A percentile compares a stretch with the other conserved stretches of the same genome.
Evolutionary conservation across 2,113 vertebrate genomes (phyloP).

Genomic region (Datnioides undecimradiatus): DNA sequence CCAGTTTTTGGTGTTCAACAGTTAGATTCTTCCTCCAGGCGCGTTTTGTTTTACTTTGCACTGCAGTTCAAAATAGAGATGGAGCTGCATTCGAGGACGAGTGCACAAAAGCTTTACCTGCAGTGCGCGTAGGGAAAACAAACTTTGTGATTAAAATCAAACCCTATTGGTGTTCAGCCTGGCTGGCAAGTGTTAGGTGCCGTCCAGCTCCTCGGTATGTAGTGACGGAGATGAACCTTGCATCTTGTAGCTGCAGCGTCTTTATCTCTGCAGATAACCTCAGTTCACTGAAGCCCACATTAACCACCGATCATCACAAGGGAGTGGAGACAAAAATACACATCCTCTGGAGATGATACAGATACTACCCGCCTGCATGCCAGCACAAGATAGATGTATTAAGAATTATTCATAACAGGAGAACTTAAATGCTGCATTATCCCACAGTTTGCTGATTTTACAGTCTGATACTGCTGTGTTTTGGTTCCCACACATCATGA

Average conservation of each 20-base stretch:
- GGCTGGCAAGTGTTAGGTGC: not conserved
- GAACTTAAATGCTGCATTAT: conserved; percentile 13
- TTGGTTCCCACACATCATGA: conserved; percentile 58
- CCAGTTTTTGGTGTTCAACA: not conserved
- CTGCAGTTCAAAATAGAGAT: not conserved
- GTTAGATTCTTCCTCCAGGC: not conserved
- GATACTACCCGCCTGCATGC: not conserved
- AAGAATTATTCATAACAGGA: not conserved
- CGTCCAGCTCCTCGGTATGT: not conserved
- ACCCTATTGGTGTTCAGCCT: not conserved
- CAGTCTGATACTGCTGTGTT: conserved; percentile 53
- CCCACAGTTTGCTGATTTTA: conserved; percentile 40
- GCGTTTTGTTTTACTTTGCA: not conserved
- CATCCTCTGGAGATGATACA: conserved; percentile 9
- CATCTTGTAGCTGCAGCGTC: conserved; percentile 3
- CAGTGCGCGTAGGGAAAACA: not conserved
- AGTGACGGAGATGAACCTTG: conserved; percentile 9
- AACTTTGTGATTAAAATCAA: conserved; percentile 15
- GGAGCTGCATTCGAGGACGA: not conserved
- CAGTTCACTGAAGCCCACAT: not conserved
- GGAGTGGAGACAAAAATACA: not conserved
- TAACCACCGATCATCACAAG: not conserved
- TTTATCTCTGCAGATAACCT: conserved; percentile 43
- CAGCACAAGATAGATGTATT: conserved; percentile 17
- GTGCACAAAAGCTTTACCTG: not conserved